Evolutionary conservation across 2,888 invertebrate genomes (phyloP).

Genomic region (Sipunculus nudus): DNA sequence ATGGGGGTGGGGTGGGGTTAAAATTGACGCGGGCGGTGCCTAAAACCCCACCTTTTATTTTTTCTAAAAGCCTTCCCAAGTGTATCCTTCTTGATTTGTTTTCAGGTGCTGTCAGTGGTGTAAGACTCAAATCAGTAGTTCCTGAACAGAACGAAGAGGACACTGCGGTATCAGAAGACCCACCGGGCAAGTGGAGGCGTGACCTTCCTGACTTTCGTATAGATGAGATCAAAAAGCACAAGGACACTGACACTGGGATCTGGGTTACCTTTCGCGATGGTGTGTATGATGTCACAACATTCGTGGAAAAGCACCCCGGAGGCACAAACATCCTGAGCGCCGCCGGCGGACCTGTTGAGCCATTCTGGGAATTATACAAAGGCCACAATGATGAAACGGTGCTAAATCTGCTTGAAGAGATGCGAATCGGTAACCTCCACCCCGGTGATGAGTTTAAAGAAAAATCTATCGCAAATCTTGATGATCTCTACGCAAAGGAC

Average conservation of each 20-base stretch:
- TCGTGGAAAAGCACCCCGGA: constrained; percentile 84
- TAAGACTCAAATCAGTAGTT: too few species aligned
- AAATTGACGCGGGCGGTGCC: too few species aligned
- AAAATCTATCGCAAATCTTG: constrained; percentile 39
- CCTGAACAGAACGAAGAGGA: too few species aligned
- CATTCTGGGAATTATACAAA: constrained; percentile 81
- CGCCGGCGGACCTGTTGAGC: constrained; percentile 91
- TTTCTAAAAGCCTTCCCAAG: too few species aligned
- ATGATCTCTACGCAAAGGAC: constrained; percentile 81
- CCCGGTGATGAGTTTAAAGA: constrained; percentile 33
- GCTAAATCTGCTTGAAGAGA: constrained; percentile 79
- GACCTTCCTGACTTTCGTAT: constrained; percentile 52
- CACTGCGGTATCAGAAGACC: too few species aligned
- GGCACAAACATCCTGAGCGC: constrained; percentile 90
- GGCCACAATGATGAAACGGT: constrained; percentile 71
- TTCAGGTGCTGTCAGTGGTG: too few species aligned
- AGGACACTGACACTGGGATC: constrained; percentile 70
- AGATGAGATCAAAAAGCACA: constrained; percentile 80
- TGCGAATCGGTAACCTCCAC: constrained; percentile 86
- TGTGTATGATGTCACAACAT: constrained; percentile 95
- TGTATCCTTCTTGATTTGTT: too few species aligned
- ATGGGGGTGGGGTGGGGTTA: too few species aligned
- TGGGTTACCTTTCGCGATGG: constrained; percentile 73
- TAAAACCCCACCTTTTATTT: too few species aligned
- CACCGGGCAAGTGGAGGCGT: too few species aligned